These are phyloP conservation scores for Hippocampus zosterae DNA, from an alignment of 2,113 vertebrate genomes.

Conservation along the genomic window DNA sequence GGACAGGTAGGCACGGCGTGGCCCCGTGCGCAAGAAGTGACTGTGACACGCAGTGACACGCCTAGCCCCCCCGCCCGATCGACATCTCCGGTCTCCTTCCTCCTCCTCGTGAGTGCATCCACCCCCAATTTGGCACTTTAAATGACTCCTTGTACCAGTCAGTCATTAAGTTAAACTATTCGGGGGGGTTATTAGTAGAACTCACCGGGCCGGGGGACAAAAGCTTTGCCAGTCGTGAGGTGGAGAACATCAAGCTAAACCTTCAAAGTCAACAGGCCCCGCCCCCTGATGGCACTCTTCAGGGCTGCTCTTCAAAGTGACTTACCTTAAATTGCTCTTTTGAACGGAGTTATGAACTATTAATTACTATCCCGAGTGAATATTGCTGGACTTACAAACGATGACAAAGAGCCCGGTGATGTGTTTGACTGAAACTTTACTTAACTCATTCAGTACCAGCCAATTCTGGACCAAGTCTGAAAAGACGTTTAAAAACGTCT, in stretches of 20 bases:
- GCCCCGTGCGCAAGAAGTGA: constrained; percentile 72
- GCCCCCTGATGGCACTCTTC: constrained; percentile 25
- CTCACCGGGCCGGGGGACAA: constrained; percentile 12
- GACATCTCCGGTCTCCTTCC: neutral
- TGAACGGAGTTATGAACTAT: constrained; percentile 16
- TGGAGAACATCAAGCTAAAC: constrained; percentile 18
- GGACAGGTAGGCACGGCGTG: constrained; percentile 72
- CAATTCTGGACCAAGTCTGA: no score
- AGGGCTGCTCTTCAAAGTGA: constrained; percentile 30
- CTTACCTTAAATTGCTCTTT: constrained; percentile 37
- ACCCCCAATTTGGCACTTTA: neutral
- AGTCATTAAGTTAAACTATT: constrained; percentile 10
- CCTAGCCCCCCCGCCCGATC: constrained; percentile 70
- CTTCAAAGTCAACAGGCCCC: neutral
- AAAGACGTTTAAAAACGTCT: no score
- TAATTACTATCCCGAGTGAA: constrained; percentile 25
- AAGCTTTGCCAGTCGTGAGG: neutral
- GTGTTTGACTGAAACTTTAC: constrained; percentile 15
- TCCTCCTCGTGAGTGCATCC: constrained; percentile 6
- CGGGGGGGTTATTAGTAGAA: constrained; percentile 26
- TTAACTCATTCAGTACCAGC: neutral
- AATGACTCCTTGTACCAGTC: constrained; percentile 7
- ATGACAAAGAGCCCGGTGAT: constrained; percentile 19
- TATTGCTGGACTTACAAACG: constrained; percentile 20
- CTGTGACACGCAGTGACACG: constrained; percentile 76